phyloP scores from a whole-genome alignment of 2,888 invertebrate genomes.

The Melinaea marsaeus region DNA sequence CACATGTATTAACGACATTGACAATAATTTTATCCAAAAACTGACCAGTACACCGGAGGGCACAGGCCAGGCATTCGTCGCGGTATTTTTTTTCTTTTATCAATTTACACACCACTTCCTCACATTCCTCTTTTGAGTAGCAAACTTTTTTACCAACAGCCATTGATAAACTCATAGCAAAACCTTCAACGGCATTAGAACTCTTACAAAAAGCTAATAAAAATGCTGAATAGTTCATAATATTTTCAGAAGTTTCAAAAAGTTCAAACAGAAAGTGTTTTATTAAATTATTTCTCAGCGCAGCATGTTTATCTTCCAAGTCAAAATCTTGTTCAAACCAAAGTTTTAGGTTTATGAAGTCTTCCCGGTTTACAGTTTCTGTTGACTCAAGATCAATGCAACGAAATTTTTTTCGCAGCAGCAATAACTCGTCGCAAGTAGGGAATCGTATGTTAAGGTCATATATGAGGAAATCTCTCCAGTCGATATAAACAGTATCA shows the following conservation, averaged over 20 bases:
- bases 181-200: slow-evolving; percentile 71
- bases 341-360: slow-evolving; percentile 49
- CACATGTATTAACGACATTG: slow-evolving; percentile 55
- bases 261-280: slow-evolving; percentile 79
- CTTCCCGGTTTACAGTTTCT: slow-evolving; percentile 56
- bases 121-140: slow-evolving; percentile 65
- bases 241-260: slow-evolving; percentile 65
- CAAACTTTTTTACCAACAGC: slow-evolving; percentile 76
- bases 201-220: slow-evolving; percentile 81
- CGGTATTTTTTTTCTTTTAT: slow-evolving; percentile 58
- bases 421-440: slow-evolving; percentile 71
- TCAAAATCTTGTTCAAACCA: slow-evolving; percentile 67
- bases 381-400: slow-evolving; percentile 62
- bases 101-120: slow-evolving; percentile 63
- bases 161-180: slow-evolving; percentile 77
- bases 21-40: slow-evolving; percentile 53
- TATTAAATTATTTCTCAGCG: slow-evolving; percentile 55
- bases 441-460: slow-evolving; percentile 78
- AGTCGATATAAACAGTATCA: slow-evolving; percentile 76
- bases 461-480: slow-evolving; percentile 82
- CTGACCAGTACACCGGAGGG: slow-evolving; percentile 50
- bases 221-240: slow-evolving; percentile 80
- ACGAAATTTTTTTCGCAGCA: slow-evolving; percentile 66
- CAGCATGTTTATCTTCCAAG: slow-evolving; percentile 40
- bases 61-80: slow-evolving; percentile 60